These are phyloP conservation scores for Pasiphila rectangulata DNA, from an alignment of 2,888 invertebrate genomes.

Conservation along the genomic window DNA sequence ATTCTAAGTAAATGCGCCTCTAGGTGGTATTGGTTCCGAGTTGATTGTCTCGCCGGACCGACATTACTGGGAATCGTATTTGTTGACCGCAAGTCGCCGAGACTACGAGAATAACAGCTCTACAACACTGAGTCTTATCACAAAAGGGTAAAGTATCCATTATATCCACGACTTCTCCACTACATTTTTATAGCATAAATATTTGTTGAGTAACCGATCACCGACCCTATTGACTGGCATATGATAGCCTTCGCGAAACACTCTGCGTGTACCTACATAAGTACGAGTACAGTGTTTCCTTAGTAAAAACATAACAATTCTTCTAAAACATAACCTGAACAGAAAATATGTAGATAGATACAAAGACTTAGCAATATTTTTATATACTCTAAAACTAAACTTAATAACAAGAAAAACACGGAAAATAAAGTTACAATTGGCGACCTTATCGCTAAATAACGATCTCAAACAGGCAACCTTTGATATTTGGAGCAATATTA, in stretches of 20 bases:
- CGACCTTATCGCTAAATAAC: too few species aligned
- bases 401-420: too few species aligned
- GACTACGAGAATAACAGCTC: conserved; percentile 25
- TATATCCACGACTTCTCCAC: conserved; percentile 16
- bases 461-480: too few species aligned
- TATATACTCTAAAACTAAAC: too few species aligned
- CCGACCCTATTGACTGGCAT: conserved; percentile 60
- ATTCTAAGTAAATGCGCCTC: conserved; percentile 28
- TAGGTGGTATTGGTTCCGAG: conserved; percentile 30
- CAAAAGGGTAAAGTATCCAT: conserved; percentile 23
- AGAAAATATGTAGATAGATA: too few species aligned
- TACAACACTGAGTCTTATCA: conserved; percentile 25
- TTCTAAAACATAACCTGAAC: too few species aligned
- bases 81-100: conserved; percentile 57
- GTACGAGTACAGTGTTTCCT: too few species aligned
- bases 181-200: conserved; percentile 60
- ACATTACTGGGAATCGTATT: conserved; percentile 53
- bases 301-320: too few species aligned
- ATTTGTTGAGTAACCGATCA: conserved; percentile 66
- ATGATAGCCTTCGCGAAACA: conserved; percentile 61
- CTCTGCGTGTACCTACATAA: conserved; percentile 36
- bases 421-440: too few species aligned
- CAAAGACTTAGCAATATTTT: too few species aligned
- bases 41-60: conserved; percentile 31
- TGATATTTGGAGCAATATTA: too few species aligned